Percentiles rank a stretch among this genome's conserved stretches.
These are phyloP conservation scores for Pelecanus crispus DNA, from an alignment of 2,113 vertebrate genomes.

Conservation along the genomic window DNA sequence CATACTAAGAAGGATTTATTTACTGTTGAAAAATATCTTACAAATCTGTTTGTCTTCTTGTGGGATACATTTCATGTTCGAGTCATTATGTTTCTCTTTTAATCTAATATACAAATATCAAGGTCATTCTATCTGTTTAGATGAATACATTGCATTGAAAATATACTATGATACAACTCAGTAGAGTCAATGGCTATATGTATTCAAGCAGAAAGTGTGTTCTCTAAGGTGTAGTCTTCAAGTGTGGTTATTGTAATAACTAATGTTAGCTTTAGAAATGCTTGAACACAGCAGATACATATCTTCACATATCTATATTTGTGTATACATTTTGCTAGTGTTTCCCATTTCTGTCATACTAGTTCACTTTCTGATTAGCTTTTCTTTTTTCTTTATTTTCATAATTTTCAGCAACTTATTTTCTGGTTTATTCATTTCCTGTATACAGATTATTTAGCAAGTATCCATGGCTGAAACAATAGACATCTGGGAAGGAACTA, in stretches of 20 bases:
- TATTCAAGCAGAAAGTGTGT: neutral
- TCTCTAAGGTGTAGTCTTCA: neutral
- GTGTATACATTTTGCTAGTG: neutral
- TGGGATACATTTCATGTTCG: conserved; percentile 11
- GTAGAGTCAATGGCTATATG: neutral
- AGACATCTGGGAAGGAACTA: neutral
- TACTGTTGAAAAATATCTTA: conserved; percentile 51
- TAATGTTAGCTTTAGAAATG: neutral
- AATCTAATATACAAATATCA: neutral
- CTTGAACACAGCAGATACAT: neutral
- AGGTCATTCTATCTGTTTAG: neutral
- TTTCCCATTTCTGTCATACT: neutral
- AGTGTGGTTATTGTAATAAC: neutral
- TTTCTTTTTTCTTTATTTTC: neutral
- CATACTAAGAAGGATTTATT: conserved; percentile 34
- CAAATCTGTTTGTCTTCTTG: conserved; percentile 19
- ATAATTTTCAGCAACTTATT: neutral
- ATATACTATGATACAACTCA: neutral
- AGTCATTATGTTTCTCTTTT: conserved; percentile 37
- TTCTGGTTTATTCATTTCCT: neutral
- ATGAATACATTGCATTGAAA: neutral
- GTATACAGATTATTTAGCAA: neutral
- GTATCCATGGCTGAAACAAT: neutral
- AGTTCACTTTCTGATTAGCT: neutral
- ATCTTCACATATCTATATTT: neutral